Evolutionary conservation across 2,797 vertebrate genomes (phyloP), one percentile per base, ranked within the genome.

Genomic region (Uromys caudimaculatus): DNA sequence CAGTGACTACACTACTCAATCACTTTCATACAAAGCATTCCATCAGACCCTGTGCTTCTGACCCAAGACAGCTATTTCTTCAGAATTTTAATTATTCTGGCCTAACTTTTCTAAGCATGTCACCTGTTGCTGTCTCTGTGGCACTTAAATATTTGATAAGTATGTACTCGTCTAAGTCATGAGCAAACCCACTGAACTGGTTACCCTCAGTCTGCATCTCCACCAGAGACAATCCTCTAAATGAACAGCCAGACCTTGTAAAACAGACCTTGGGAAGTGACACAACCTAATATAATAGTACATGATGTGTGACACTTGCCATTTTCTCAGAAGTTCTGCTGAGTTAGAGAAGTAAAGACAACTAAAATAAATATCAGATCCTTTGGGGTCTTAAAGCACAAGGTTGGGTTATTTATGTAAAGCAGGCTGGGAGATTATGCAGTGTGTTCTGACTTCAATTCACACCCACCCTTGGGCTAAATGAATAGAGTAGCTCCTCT

Each of bases 71-170:
- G 56, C 24, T 38, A n/a, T 71, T 29, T 35, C 60, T 93, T 95
- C 60, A 89, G 92, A 76, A 16, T 73, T 77, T 14, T 86, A 21
- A 90, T 54, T 71, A 52, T 44, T 78, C 56, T 32, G 52, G 38
- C 79, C 4, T 78, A 87, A 94, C 8, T 78, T 73, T 54, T 19
- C 56, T 93, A 90, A 69, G 9, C 32, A 73, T 27, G 24, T 67
- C n/a, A 76, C 29, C 38, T 87, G 32, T 77, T 82, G 8, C 44
- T 75, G 69, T 47, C 78, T 67, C 32, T 50, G 2, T 62, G 6
- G 54, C 64, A 88, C 19, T n/a, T 94, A 90, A 81, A 78, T 85
- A 69, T 83, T 75, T 92, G 50, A n/a, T 14, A 84, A 83, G 47
- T 17, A 79, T 81, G 3, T 47, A 23, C 52, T 78, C 24, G 56